Percentiles rank a stretch among this genome's conserved stretches.
These are phyloP conservation scores for Ceyx melanurus DNA, from an alignment of 2,113 vertebrate species.

Conservation along the genomic window DNA sequence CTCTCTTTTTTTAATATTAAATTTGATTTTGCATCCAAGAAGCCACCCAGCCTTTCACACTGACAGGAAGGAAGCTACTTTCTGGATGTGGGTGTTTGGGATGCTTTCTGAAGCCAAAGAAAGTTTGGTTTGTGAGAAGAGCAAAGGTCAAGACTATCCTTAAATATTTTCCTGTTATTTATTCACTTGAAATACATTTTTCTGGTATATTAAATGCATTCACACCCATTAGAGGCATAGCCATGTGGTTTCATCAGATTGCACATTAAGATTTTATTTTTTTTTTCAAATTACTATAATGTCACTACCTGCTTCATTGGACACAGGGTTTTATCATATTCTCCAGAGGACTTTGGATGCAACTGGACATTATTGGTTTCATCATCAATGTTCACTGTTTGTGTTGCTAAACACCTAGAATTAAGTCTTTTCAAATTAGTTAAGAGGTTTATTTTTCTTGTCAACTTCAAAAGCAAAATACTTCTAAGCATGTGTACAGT, in stretches of 20 bases:
- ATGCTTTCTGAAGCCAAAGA: neutral
- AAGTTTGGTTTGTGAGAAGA: conserved; percentile 2
- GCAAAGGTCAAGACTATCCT: conserved; percentile 10
- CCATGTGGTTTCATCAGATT: neutral
- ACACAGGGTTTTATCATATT: neutral
- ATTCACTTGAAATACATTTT: neutral
- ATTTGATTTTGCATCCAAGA: neutral
- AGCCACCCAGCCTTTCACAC: neutral
- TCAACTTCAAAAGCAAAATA: neutral
- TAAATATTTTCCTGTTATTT: neutral
- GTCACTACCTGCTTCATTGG: neutral
- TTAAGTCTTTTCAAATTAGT: neutral
- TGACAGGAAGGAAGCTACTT: neutral
- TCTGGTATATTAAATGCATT: neutral
- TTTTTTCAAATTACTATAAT: neutral
- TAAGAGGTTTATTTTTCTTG: neutral
- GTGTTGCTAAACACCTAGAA: neutral
- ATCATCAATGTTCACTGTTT: neutral
- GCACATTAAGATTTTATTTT: neutral
- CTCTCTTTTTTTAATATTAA: neutral
- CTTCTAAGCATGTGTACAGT: neutral
- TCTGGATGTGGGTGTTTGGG: neutral
- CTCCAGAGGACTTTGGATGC: neutral
- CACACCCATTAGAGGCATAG: neutral
- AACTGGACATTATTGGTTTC: neutral